Percentiles rank a stretch among this genome's conserved stretches.
phyloP scores from a whole-genome alignment of 2,113 vertebrate genomes.

The Lethenteron reissneri region DNA sequence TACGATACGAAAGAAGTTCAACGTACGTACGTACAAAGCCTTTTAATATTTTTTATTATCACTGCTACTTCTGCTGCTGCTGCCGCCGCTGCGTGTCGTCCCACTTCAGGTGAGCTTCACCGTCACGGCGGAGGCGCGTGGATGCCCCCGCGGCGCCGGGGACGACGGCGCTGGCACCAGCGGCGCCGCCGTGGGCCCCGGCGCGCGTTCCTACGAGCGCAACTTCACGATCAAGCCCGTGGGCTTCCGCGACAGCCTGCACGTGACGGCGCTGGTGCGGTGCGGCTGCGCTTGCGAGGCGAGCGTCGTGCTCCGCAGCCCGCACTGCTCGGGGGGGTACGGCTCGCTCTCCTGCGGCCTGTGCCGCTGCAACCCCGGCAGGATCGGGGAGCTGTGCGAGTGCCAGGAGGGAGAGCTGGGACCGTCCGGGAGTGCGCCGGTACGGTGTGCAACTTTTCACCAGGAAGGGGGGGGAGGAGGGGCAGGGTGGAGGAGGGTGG shows the following conservation, averaged over 20 bases:
- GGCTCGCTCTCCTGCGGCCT: constrained; percentile 67
- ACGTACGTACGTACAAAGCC: too few species aligned
- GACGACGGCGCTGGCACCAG: constrained; percentile 7
- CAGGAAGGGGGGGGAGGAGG: too few species aligned
- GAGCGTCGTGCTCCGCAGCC: constrained; percentile 23
- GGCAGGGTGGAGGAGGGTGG: too few species aligned
- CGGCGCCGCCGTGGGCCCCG: not conserved
- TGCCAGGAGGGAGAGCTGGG: too few species aligned
- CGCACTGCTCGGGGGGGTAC: constrained; percentile 33
- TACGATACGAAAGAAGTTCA: too few species aligned
- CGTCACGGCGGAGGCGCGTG: constrained; percentile 44
- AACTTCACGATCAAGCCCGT: constrained; percentile 68
- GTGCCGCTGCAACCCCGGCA: constrained; percentile 42
- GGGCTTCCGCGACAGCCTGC: constrained; percentile 62
- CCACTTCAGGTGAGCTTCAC: constrained; percentile 58
- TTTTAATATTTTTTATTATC: too few species aligned
- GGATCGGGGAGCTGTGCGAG: too few species aligned
- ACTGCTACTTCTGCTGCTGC: too few species aligned
- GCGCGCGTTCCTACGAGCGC: constrained; percentile 11
- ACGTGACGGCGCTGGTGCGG: constrained; percentile 36
- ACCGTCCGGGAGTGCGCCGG: too few species aligned
- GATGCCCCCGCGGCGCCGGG: constrained; percentile 36
- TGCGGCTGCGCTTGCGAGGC: constrained; percentile 55
- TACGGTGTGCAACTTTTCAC: too few species aligned
- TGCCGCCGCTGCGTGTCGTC: not conserved